Evolutionary conservation across 2,113 vertebrate genomes (phyloP), one percentile per base, ranked within the genome.

Genomic region (Nasalis larvatus): DNA sequence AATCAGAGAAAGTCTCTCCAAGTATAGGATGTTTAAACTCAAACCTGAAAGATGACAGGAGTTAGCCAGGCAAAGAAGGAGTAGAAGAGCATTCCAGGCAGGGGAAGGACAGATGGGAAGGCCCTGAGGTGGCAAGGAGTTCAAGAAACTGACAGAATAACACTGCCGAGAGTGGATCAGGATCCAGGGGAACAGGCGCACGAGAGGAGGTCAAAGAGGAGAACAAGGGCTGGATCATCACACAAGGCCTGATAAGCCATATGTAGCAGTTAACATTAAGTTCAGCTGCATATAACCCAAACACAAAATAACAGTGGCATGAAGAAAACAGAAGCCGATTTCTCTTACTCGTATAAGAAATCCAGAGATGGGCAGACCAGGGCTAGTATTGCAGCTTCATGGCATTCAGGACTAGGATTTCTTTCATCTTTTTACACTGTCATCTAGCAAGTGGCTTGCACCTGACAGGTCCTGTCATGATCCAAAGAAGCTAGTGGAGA

Each of bases 181-280:
- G 73, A 80, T 52, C 35, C 4, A 3, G 8, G 18, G 74, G 56
- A 54, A 96, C 78, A 93, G 83, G 60, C 37, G 0, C 60, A 42
- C 5, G 16, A 71, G 83, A 76, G 32, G 3, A 86, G 74, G 73
- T 82, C 83, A 47, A 37, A 56, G 54, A 85, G 60, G 27, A 81
- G 9, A 86, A 81, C 45, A 1, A n/a, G 58, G 77, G 73, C 73
- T 71, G 45, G 47, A 40, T 69, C 76, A 40, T 37, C 91, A 49
- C 12, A 0, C 14, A 18, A n/a, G 73, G 42, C 58, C 69, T 92
- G 32, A 37, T 3, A 49, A 81, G 84, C 83, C 58, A 23, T 8
- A 56, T 1, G 42, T 66, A 91, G 86, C 95, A 89, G 49, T 89
- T 76, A 95, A 81, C 90, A 93, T 69, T 80, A 97, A 91, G 74